Base-by-base conservation (phyloP, 2,888 invertebrate species). In the Hypsopygia costalis region DNA sequence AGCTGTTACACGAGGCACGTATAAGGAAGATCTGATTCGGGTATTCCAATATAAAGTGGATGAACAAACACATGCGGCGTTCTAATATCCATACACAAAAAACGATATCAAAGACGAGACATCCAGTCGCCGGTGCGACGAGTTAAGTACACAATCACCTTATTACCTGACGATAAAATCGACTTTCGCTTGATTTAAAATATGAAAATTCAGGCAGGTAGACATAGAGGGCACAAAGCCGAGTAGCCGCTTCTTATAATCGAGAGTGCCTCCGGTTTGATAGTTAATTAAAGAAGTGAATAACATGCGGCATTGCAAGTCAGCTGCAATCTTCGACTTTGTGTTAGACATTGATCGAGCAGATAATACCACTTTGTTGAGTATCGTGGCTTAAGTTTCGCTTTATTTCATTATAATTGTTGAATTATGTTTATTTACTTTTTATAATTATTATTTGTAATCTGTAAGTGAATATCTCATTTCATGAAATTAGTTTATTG, bases 271-370 rank as follows among this genome's bases (percentile, higher is more conserved):
- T 74, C 76, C 70, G 74, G 76, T 80, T 77, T 79, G 82, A 85
- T 82, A 85, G 81, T 81, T 87, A 86, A 87, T 88, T 87, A 88
- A 83, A 81, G 83, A 74, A 79, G 72, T 82, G 83, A 86, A 85
- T 85, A 81, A 80, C 75, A 70, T 64, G 66, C 69, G 65, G 78
- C 75, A 75, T 69, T 80, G 78, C 78, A 78, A 81, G 81, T 81
- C 82, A 85, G 76, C 78, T 81, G 81, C 78, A 81, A 74, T 81
- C 76, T 76, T 70, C 72, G 69, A 69, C 65, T 63, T 59, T 60
- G 51, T 57, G 51, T 46, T 42, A 52, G 58, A 68, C 48, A 32
- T 44, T 39, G 11, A 34, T 37, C 43, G 77, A 77, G 78, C 39
- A 49, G 69, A 40, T 68, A 52, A 54, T 47, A 70, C 58, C 52